Evolutionary conservation across 2,797 vertebrate genomes (phyloP).

Genomic region (Cossypha niveicapilla): DNA sequence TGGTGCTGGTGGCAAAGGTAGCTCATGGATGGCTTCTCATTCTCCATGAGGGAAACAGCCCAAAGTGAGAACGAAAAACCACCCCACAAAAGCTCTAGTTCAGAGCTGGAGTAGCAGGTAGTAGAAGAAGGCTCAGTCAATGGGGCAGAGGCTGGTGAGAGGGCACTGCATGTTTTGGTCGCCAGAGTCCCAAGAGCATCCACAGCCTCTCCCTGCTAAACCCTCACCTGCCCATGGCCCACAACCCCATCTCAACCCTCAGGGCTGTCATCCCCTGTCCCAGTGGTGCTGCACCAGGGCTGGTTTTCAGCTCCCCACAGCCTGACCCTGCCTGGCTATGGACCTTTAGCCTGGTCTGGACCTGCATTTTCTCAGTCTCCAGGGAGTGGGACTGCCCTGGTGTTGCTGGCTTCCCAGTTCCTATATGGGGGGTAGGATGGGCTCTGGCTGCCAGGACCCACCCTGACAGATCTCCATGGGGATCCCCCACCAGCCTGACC

Average conservation of each 20-base stretch:
- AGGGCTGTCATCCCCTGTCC: background rate
- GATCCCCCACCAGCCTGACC: accelerated
- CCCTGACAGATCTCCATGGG: background rate
- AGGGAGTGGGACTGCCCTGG: too few species aligned
- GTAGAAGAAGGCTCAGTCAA: background rate
- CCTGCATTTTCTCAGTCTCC: accelerated
- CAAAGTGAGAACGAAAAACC: background rate
- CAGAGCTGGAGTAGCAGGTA: background rate
- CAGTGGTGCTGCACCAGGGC: accelerated
- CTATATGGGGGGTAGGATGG: background rate
- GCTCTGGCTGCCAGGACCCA: background rate
- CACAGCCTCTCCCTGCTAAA: background rate
- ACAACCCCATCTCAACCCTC: background rate
- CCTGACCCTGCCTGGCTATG: background rate
- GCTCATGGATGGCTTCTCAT: background rate
- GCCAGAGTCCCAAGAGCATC: background rate
- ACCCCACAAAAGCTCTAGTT: background rate
- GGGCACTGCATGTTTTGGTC: background rate
- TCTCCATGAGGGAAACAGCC: background rate
- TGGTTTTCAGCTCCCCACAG: accelerated
- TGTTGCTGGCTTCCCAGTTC: background rate
- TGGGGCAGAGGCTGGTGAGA: background rate
- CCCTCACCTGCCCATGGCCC: background rate
- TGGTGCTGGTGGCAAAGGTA: background rate
- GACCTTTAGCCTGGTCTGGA: accelerated